Base-by-base conservation (phyloP, 2,113 vertebrate species). In the Acinonyx jubatus region DNA sequence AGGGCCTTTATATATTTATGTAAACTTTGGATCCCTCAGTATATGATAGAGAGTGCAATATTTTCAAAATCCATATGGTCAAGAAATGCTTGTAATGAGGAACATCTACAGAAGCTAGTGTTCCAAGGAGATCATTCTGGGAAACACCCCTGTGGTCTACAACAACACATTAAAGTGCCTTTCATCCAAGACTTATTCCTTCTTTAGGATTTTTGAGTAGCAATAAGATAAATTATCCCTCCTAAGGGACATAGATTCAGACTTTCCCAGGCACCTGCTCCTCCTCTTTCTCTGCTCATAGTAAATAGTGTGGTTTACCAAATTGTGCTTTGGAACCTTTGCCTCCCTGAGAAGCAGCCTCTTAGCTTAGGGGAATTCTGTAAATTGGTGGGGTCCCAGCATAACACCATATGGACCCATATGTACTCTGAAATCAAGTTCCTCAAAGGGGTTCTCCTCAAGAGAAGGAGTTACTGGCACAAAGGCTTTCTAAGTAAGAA, bases 41-140 rank as follows among this genome's bases (percentile, higher is more conserved):
- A 6, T 81, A 45, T 87, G 23, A 23, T 69, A 55, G 18, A 31
- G 45, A 74, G 21, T n/a, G 1, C 6, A 65, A 0, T 63, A 38
- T 95, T 93, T 96, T 95, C 18, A 55, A 89, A 66, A 89, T 95
- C 25, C 3, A 31, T 84, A 84, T 91, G 29, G 78, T 71, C 68
- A 21, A 57, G 38, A 38, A 84, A 73, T 3, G 13, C 5, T 94
- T 83, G 18, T 90, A 55, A 83, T 36, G 29, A 76, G 48, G 31
- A 82, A 27, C 10, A 71, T 50, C 52, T 57, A 14, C 4, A 74
- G 63, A 79, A 91, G 18, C 16, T n/a, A 65, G 1, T 25, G 27
- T 73, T 48, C 33, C 31, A 63, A 85, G 27, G 12, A 1, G 31
- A 18, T n/a, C 38, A 74, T 25, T 69, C 38, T 65, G 25, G 27